Conservation (phyloP, 1,140 invertebrate genomes). For the Macrobrachium rosenbergii region DNA sequence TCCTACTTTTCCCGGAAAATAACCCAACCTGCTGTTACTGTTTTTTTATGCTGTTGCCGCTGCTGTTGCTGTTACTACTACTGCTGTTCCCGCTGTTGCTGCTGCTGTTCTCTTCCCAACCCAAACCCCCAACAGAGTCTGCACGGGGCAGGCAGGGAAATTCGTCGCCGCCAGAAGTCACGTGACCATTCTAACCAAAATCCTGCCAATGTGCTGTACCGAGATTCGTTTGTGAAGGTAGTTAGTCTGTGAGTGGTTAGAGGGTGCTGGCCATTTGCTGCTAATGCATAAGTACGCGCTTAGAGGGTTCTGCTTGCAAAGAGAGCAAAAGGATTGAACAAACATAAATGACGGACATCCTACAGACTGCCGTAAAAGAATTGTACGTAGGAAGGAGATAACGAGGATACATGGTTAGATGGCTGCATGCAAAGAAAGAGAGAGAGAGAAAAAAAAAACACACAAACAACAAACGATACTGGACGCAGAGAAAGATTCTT, state of each 20-base stretch:
- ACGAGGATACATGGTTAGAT: not conserved
- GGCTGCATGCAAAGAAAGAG: not conserved
- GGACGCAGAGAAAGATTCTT: too few relatives aligned
- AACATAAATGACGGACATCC: too few relatives aligned
- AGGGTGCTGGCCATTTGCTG: too few relatives aligned
- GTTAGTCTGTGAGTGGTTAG: not conserved
- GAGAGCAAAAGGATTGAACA: too few relatives aligned
- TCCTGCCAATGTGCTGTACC: constrained; percentile 5
- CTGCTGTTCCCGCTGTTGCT: not conserved
- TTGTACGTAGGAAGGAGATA: not conserved
- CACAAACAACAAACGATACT: too few relatives aligned
- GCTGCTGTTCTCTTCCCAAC: not conserved
- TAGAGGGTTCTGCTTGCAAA: too few relatives aligned
- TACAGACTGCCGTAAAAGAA: too few relatives aligned
- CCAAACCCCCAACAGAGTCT: constrained; percentile 30
- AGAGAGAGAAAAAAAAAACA: not conserved
- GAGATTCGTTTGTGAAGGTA: constrained; percentile 43
- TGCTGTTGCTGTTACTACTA: not conserved
- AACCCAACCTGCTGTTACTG: too few relatives aligned
- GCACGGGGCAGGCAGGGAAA: constrained; percentile 28
- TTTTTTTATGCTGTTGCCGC: not conserved
- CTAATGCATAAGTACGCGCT: too few relatives aligned
- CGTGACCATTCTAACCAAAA: constrained; percentile 28
- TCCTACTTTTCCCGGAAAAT: too few relatives aligned
- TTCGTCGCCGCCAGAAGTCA: constrained; percentile 11